These are phyloP conservation scores for Rostratula benghalensis DNA, from an alignment of 2,113 vertebrate species.

Conservation along the genomic window DNA sequence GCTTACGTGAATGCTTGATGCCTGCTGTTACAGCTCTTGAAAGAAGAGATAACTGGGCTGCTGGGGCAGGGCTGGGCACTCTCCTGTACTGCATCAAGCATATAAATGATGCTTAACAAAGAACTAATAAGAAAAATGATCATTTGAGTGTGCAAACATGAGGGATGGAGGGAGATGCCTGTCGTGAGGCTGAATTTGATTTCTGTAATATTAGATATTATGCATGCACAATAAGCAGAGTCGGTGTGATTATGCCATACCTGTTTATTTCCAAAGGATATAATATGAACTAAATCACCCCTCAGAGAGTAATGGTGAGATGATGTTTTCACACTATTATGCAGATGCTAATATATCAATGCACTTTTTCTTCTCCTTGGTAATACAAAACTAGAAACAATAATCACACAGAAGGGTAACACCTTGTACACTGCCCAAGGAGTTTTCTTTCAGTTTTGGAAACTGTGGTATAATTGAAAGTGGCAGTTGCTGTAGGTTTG, in stretches of 20 bases:
- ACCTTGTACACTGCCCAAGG: background rate
- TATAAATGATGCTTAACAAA: slow-evolving; percentile 5
- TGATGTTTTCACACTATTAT: slow-evolving; percentile 34
- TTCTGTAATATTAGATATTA: background rate
- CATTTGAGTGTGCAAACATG: background rate
- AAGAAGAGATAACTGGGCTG: background rate
- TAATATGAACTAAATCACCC: background rate
- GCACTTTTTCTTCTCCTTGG: background rate
- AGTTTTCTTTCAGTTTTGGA: background rate
- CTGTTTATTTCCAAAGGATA: background rate
- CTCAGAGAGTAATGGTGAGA: slow-evolving; percentile 5
- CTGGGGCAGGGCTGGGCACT: background rate
- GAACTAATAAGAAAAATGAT: background rate
- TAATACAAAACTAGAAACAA: background rate
- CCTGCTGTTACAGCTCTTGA: background rate
- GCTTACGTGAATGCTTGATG: background rate
- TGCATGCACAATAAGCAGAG: background rate
- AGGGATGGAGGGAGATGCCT: background rate
- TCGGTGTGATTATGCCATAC: slow-evolving; percentile 10
- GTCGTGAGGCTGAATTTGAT: background rate
- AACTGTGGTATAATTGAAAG: background rate
- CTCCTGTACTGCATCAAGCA: background rate
- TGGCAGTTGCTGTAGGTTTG: background rate
- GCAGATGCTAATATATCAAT: background rate
- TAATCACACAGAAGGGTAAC: background rate